Evolutionary conservation across 2,888 invertebrate genomes (phyloP), one percentile per base, ranked within the genome.

Genomic region (Brenthis hecate): DNA sequence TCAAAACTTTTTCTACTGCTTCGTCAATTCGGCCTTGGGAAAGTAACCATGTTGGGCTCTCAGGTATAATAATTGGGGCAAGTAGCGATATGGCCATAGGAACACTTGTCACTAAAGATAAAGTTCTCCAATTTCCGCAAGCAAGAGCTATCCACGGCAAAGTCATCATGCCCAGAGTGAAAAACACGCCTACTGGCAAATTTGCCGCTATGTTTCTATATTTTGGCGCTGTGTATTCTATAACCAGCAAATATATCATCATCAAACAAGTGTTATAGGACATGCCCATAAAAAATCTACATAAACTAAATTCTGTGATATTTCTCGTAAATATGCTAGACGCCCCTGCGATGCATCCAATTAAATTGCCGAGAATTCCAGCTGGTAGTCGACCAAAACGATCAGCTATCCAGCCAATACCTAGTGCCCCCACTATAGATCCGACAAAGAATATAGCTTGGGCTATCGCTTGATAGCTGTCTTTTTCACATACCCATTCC

Each of bases 11-110:
- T 0, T 80, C 70, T 1, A 88, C 70, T 1, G 89, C 83, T 4
- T 88, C 85, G 48, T 89, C 81, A 1, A 85, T 69, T 16, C 84
- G 79, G 6, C 86, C 87, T 67, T 83, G 86, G 6, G 85, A 84
- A 3, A 89, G 66, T 11, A 88, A 69, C 89, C 89, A 90, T 67
- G 85, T 81, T n/a, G 89, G 85, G 71, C 90, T 90, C 73, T 90
- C 89, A 0, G 88, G 87, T 53, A 89, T 76, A 28, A 88, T 66
- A 8, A 86, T 77, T 6, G 85, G 86, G 13, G 86, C 78, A 1
- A 88, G 28, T 50, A 89, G 11, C 3, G 84, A 72, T 13, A 86
- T 65, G 0, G 74, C 79, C 79, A 89, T 76, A 1, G 89, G 88
- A 6, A 85, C 66, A 71, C 88, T 88, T 2, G 85, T 88, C 0